Percentiles rank a stretch among this genome's conserved stretches.
phyloP scores from a whole-genome alignment of 2,888 invertebrate genomes.

The Hydrotaea cyrtoneurina region DNA sequence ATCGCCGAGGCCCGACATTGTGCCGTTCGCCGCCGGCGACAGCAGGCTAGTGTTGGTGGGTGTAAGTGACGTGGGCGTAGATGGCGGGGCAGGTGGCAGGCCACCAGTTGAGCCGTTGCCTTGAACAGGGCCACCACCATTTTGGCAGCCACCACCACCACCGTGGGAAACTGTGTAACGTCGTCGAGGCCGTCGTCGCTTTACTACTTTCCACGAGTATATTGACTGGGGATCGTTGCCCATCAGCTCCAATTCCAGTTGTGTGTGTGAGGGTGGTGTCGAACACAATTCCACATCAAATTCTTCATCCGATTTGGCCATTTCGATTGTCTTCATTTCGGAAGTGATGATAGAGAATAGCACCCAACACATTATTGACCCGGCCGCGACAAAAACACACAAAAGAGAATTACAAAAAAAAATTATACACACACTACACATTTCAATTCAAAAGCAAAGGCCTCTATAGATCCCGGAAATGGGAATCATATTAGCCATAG shows the following conservation, averaged over 20 bases:
- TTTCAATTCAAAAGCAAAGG: neutral
- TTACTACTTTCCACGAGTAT: conserved; percentile 69
- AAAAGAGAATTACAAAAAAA: conserved; percentile 30
- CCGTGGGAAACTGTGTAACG: conserved; percentile 77
- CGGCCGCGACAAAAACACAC: conserved; percentile 11
- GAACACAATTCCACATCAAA: conserved; percentile 67
- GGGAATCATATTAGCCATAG: no score
- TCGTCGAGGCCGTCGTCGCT: conserved; percentile 71
- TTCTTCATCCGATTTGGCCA: conserved; percentile 71
- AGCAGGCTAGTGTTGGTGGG: conserved; percentile 71
- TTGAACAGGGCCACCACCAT: conserved; percentile 57
- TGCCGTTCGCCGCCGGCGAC: conserved; percentile 64
- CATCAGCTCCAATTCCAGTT: conserved; percentile 66
- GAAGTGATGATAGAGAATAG: neutral
- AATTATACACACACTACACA: conserved; percentile 23
- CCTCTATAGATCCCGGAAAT: neutral
- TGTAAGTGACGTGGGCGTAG: conserved; percentile 77
- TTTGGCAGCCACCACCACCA: neutral
- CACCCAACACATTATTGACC: conserved; percentile 17
- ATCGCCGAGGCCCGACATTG: conserved; percentile 50
- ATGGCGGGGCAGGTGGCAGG: conserved; percentile 76
- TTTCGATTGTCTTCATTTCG: conserved; percentile 70
- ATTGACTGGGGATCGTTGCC: conserved; percentile 62
- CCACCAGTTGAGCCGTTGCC: conserved; percentile 64
- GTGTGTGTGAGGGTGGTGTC: conserved; percentile 67